Percentiles rank a stretch among this genome's conserved stretches.
Conservation (phyloP, 2,888 invertebrate species). For the Eilema caniola region DNA sequence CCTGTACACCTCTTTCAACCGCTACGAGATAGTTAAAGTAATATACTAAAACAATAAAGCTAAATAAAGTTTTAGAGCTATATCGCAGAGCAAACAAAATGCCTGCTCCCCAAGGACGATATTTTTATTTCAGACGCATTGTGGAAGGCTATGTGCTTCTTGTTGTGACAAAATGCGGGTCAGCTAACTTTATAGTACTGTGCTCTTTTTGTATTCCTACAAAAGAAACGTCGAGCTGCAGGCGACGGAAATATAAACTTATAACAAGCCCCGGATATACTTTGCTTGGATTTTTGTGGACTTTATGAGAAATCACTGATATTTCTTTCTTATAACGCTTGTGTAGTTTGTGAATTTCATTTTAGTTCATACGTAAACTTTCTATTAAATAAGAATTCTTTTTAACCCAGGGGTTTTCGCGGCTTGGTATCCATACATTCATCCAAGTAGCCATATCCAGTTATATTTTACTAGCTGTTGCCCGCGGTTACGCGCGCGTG, state of each 20-base stretch:
- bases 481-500: too few relatives aligned
- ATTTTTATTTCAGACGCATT: slow-evolving; percentile 10
- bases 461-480: too few relatives aligned
- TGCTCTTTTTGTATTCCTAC: slow-evolving; percentile 18
- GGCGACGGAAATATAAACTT: slow-evolving; percentile 34
- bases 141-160: background rate
- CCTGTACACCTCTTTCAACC: background rate
- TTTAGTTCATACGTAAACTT: background rate
- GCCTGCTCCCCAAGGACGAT: background rate
- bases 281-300: slow-evolving; percentile 1
- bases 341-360: background rate
- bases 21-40: background rate
- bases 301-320: background rate
- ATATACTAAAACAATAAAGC: background rate
- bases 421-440: too few relatives aligned
- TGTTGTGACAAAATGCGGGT: slow-evolving; percentile 4
- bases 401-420: too few relatives aligned
- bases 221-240: slow-evolving; percentile 26
- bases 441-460: too few relatives aligned
- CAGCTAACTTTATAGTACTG: slow-evolving; percentile 9
- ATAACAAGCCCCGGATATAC: slow-evolving; percentile 32
- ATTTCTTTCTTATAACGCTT: background rate
- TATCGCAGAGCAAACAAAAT: background rate
- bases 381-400: too few relatives aligned
- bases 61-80: background rate